Percentiles rank a stretch among this genome's conserved stretches.
phyloP scores from a whole-genome alignment of 2,113 vertebrate species.

The Panurus biarmicus region DNA sequence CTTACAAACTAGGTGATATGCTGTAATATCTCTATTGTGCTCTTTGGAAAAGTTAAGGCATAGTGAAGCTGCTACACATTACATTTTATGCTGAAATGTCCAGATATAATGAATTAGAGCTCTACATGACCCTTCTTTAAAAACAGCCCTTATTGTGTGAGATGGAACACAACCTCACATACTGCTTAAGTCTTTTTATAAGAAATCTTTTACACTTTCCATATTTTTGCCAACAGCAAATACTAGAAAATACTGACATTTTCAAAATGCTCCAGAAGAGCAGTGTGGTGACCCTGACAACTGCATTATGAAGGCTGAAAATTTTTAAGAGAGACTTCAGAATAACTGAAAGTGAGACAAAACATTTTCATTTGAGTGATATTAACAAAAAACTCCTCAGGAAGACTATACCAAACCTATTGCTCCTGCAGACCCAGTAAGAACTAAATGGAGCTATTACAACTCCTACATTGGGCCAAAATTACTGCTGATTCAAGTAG shows the following conservation, averaged over 20 bases:
- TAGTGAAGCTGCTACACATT: not conserved
- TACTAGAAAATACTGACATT: not conserved
- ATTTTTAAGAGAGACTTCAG: not conserved
- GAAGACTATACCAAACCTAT: not conserved
- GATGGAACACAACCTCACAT: not conserved
- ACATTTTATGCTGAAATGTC: not conserved
- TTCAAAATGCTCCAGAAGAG: not conserved
- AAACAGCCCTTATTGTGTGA: not conserved
- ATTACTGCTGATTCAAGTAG: not conserved
- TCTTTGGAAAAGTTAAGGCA: not conserved
- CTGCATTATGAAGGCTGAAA: not conserved
- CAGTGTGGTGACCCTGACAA: not conserved
- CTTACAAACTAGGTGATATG: not conserved
- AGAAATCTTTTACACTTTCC: not conserved
- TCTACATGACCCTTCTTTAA: not conserved
- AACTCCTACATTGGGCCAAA: not conserved
- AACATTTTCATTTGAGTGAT: not conserved
- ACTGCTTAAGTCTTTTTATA: not conserved
- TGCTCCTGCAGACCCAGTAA: not conserved
- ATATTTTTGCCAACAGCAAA: not conserved
- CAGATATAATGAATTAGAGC: not conserved
- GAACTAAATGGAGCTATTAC: not conserved
- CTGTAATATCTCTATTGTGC: not conserved
- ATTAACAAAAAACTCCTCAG: not conserved
- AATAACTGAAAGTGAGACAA: not conserved